A percentile compares a stretch with the other conserved stretches of the same genome.
Evolutionary conservation across 2,113 vertebrate genomes (phyloP).

Genomic region (Epinephelus fuscoguttatus): DNA sequence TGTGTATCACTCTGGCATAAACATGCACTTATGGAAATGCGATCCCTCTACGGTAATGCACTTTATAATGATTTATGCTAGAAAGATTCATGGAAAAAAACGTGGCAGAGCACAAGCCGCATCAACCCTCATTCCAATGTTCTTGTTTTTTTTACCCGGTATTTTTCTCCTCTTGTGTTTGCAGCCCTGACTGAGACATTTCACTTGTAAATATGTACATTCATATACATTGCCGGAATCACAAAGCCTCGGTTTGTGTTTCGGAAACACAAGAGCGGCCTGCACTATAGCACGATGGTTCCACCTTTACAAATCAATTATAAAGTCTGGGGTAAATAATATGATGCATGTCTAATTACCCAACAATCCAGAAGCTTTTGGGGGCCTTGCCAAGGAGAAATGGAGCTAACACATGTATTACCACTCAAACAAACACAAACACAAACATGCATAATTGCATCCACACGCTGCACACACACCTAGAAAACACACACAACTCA

Average conservation of each 20-base stretch:
- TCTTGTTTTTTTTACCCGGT: slow-evolving; percentile 2
- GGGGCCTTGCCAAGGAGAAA: slow-evolving; percentile 71
- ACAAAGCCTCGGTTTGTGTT: slow-evolving; percentile 21
- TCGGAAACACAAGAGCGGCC: slow-evolving; percentile 26
- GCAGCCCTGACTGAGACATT: slow-evolving; percentile 21
- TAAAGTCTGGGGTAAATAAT: slow-evolving; percentile 78
- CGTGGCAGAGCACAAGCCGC: slow-evolving; percentile 35
- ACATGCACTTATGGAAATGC: slow-evolving; percentile 79
- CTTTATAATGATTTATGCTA: slow-evolving; percentile 81
- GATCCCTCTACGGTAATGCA: slow-evolving; percentile 75
- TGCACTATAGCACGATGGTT: slow-evolving; percentile 44
- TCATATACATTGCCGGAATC: neutral
- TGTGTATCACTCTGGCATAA: slow-evolving; percentile 78
- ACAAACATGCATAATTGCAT: slow-evolving; percentile 44
- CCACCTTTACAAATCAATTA: slow-evolving; percentile 79
- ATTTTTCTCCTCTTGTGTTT: slow-evolving; percentile 19
- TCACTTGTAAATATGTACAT: slow-evolving; percentile 36
- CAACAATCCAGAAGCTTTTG: slow-evolving; percentile 74
- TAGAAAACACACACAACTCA: slow-evolving; percentile 48
- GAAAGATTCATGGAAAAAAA: slow-evolving; percentile 63
- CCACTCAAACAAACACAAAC: slow-evolving; percentile 38
- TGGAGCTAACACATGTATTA: slow-evolving; percentile 43
- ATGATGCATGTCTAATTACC: slow-evolving; percentile 76
- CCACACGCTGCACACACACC: slow-evolving; percentile 19
- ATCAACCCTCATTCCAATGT: slow-evolving; percentile 46